A percentile compares a stretch with the other conserved stretches of the same genome.
These are phyloP conservation scores for Hucho hucho DNA, from an alignment of 2,113 vertebrate species.

Conservation along the genomic window DNA sequence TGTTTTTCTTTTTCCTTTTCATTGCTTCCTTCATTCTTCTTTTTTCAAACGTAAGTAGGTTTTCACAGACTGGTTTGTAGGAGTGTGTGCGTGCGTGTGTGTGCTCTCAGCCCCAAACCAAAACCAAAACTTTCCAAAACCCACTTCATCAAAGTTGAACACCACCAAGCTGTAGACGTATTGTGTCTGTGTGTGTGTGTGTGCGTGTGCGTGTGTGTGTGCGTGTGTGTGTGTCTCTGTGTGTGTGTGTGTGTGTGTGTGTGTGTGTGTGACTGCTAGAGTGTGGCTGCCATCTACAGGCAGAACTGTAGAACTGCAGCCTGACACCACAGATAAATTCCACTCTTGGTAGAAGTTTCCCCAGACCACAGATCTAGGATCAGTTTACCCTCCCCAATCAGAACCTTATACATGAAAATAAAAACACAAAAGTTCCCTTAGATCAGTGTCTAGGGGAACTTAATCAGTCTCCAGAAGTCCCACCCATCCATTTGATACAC, in stretches of 20 bases:
- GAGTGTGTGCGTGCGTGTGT: neutral
- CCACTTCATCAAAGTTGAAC: constrained; percentile 1
- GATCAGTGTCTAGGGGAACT: neutral
- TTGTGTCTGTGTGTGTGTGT: constrained; percentile 9
- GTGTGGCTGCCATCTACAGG: constrained; percentile 78
- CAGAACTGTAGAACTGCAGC: constrained; percentile 50
- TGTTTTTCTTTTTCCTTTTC: constrained; percentile 59
- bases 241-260: constrained; percentile 24
- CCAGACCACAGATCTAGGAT: neutral
- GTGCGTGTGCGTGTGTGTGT: constrained; percentile 22
- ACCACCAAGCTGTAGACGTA: neutral
- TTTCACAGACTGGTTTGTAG: constrained; percentile 32
- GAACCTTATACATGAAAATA: neutral
- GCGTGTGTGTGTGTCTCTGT: constrained; percentile 13
- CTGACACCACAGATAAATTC: neutral
- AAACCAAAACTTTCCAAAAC: constrained; percentile 2
- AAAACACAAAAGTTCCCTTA: neutral
- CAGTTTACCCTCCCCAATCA: neutral
- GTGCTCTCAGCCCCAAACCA: neutral
- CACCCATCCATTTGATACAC: neutral
- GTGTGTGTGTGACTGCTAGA: constrained; percentile 47
- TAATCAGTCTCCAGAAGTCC: constrained; percentile 20
- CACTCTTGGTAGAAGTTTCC: neutral
- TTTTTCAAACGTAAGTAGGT: constrained; percentile 61
- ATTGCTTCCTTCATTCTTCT: constrained; percentile 55